phyloP scores from a whole-genome alignment of 2,113 vertebrate species.

The Emberiza fucata region DNA sequence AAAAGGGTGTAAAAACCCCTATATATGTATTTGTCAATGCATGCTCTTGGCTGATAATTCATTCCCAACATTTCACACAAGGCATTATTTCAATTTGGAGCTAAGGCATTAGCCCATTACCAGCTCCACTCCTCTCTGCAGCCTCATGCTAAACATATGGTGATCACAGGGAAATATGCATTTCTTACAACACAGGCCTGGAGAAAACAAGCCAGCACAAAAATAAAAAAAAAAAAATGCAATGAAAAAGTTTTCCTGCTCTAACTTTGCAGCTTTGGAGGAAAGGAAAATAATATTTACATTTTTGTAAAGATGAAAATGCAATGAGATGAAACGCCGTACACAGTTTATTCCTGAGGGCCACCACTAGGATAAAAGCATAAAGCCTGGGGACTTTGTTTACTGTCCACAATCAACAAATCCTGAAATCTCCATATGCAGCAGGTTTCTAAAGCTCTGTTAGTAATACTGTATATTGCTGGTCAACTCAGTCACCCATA shows the following conservation, averaged over 20 bases:
- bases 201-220: neutral
- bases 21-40: neutral
- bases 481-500: constrained; percentile 77
- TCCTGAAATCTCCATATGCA: constrained; percentile 72
- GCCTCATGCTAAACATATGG: constrained; percentile 16
- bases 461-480: constrained; percentile 65
- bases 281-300: constrained; percentile 54
- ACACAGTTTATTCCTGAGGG: constrained; percentile 61
- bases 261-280: constrained; percentile 44
- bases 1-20: neutral
- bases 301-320: constrained; percentile 64
- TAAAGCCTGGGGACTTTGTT: constrained; percentile 69
- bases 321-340: constrained; percentile 45
- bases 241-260: constrained; percentile 51
- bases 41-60: neutral
- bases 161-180: constrained; percentile 13
- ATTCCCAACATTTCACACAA: constrained; percentile 15
- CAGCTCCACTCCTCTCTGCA: neutral
- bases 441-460: constrained; percentile 65
- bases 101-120: constrained; percentile 33
- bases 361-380: constrained; percentile 66
- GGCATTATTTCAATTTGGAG: constrained; percentile 31
- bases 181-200: constrained; percentile 1
- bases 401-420: constrained; percentile 76
- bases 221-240: constrained; percentile 34